phyloP scores from a whole-genome alignment of 2,888 invertebrate species.

The Ypsolopha sequella region DNA sequence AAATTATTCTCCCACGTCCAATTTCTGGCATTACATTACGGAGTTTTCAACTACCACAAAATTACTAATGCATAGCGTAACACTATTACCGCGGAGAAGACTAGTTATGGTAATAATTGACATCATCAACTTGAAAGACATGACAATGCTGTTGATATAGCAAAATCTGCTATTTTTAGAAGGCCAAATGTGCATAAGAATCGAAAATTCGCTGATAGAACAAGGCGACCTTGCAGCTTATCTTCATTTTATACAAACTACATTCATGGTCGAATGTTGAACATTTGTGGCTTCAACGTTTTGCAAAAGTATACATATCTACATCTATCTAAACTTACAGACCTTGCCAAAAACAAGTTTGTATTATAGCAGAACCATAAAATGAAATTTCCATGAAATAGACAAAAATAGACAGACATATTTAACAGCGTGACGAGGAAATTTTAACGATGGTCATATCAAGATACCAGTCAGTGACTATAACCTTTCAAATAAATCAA shows the following conservation, averaged over 20 bases:
- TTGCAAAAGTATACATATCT: not conserved
- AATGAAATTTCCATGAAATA: no score
- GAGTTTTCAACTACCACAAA: no score
- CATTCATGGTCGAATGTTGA: not conserved
- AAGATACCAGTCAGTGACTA: no score
- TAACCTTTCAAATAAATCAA: no score
- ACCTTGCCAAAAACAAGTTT: no score
- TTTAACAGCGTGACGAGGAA: no score
- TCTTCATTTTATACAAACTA: conserved; percentile 39
- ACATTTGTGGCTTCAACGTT: not conserved
- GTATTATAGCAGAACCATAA: no score
- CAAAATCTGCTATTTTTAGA: not conserved
- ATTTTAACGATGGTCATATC: no score
- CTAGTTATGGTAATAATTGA: conserved; percentile 39
- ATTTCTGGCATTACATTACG: no score
- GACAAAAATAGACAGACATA: no score
- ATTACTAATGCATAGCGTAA: no score
- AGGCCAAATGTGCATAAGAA: not conserved
- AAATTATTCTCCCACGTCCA: no score
- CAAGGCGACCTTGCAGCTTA: conserved; percentile 27
- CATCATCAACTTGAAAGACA: conserved; percentile 28
- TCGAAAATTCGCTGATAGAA: conserved; percentile 4
- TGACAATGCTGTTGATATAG: conserved; percentile 6
- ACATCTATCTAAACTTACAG: not conserved
- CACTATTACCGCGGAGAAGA: conserved; percentile 16